Conservation (phyloP, 2,888 invertebrate species). For the Helleia helle region DNA sequence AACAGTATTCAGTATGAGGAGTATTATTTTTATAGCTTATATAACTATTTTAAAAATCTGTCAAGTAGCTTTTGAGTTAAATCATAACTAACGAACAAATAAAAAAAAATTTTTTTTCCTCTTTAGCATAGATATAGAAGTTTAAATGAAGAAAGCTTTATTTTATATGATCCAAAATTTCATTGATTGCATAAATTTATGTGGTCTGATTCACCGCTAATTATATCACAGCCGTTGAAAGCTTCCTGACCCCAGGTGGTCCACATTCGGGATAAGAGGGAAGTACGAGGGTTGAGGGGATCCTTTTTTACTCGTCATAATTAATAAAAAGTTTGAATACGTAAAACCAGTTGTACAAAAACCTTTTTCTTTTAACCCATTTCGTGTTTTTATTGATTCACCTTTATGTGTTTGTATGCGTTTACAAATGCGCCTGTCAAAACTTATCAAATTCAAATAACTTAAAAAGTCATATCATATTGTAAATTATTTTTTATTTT, state of each 20-base stretch:
- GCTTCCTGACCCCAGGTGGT: constrained; percentile 37
- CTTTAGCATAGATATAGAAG: too few species aligned
- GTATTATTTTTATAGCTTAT: too few species aligned
- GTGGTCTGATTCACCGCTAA: constrained; percentile 1
- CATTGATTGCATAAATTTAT: neutral
- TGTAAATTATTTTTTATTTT: too few species aligned
- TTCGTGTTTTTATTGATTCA: neutral
- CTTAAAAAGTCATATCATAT: neutral
- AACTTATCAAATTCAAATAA: neutral
- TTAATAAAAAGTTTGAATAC: constrained; percentile 4
- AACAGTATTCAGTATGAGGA: too few species aligned
- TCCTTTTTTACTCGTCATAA: constrained; percentile 6
- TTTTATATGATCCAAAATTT: too few species aligned
- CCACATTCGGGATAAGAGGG: constrained; percentile 27
- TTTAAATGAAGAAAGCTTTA: too few species aligned
- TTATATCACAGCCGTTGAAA: constrained; percentile 7
- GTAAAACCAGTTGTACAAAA: constrained; percentile 6
- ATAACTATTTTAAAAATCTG: too few species aligned
- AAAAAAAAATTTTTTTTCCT: too few species aligned
- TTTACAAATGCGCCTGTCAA: too few species aligned
- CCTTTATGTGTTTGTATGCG: too few species aligned
- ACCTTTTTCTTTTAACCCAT: neutral
- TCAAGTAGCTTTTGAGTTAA: too few species aligned
- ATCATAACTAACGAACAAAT: too few species aligned
- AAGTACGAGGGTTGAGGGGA: constrained; percentile 32